Conservation (phyloP, 2,113 vertebrate genomes). For the Megaleporinus macrocephalus region DNA sequence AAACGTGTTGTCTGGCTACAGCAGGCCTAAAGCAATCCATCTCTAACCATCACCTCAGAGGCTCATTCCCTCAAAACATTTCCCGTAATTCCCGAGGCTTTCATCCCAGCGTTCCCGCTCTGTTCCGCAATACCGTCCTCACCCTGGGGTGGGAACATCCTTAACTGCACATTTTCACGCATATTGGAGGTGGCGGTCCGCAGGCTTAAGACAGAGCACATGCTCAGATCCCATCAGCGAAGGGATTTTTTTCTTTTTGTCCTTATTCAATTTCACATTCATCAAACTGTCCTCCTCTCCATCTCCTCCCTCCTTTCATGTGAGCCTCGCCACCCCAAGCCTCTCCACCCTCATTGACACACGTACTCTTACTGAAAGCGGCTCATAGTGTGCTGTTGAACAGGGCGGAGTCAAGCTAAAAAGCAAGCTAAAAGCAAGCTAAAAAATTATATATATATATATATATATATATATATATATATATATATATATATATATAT, state of each 20-base stretch:
- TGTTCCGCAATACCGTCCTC: constrained; percentile 16
- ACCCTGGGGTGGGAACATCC: constrained; percentile 20
- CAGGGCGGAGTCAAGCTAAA: not conserved
- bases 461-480: not conserved
- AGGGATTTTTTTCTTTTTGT: constrained; percentile 47
- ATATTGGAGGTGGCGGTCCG: constrained; percentile 33
- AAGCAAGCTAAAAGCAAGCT: not conserved
- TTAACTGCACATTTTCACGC: constrained; percentile 41
- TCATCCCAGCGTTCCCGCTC: constrained; percentile 26
- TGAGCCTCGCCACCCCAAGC: not conserved
- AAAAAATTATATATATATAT: not conserved
- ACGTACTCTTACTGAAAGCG: not conserved
- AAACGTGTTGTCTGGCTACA: constrained; percentile 38
- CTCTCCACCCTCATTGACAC: not conserved
- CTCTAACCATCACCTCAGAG: constrained; percentile 18
- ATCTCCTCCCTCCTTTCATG: constrained; percentile 5
- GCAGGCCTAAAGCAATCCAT: constrained; percentile 33
- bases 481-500: too few species aligned
- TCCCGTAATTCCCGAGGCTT: constrained; percentile 32
- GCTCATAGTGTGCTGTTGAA: not conserved
- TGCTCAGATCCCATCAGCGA: constrained; percentile 43
- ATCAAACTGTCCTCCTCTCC: constrained; percentile 6
- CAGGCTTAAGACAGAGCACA: constrained; percentile 44
- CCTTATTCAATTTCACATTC: constrained; percentile 38
- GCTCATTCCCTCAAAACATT: constrained; percentile 48